Conservation (phyloP, 2,888 invertebrate species). For the Ernsta delagoae region DNA sequence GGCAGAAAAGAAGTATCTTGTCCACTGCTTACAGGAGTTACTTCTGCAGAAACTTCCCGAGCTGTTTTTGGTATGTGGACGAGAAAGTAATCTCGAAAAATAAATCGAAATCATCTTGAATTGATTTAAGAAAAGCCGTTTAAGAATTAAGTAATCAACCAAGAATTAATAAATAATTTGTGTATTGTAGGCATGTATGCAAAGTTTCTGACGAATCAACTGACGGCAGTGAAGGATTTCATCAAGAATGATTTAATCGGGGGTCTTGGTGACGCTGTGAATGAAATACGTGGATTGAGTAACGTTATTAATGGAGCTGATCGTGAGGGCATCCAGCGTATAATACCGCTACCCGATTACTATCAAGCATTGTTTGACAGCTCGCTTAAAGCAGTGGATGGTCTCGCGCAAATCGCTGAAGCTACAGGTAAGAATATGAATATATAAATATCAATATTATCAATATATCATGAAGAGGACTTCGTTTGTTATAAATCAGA, state of each 20-base stretch:
- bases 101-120: no score
- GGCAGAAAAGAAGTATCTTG: constrained; percentile 81
- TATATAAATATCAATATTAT: no score
- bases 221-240: constrained; percentile 66
- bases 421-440: constrained; percentile 80
- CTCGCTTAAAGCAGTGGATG: constrained; percentile 65
- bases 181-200: constrained; percentile 66
- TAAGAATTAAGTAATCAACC: no score
- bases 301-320: constrained; percentile 48
- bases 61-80: constrained; percentile 82
- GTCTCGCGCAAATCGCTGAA: constrained; percentile 84
- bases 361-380: constrained; percentile 68
- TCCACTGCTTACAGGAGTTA: constrained; percentile 90
- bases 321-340: constrained; percentile 43
- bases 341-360: constrained; percentile 66
- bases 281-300: constrained; percentile 62
- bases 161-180: no score
- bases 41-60: constrained; percentile 88
- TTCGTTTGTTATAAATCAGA: no score
- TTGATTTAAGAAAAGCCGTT: no score
- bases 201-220: constrained; percentile 61
- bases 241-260: constrained; percentile 74
- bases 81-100: background rate
- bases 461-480: no score
- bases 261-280: constrained; percentile 63